phyloP scores from a whole-genome alignment of 2,113 vertebrate species.

The Nettapus auritus region DNA sequence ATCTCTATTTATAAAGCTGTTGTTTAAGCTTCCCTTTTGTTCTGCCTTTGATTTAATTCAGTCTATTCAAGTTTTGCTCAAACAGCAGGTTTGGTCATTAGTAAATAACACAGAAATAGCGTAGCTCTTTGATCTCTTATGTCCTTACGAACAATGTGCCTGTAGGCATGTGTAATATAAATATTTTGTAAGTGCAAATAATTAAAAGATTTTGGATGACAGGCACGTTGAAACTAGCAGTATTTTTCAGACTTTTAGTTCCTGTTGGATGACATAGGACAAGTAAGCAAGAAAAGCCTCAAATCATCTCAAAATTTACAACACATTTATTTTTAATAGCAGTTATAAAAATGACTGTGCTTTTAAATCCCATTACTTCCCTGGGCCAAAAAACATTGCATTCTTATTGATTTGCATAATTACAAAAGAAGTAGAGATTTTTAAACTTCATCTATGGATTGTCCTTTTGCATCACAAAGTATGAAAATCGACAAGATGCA shows the following conservation, averaged over 20 bases:
- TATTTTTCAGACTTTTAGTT: conserved; percentile 28
- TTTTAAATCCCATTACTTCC: not conserved
- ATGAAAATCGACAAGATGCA: not conserved
- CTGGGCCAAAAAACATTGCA: not conserved
- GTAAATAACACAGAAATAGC: conserved; percentile 32
- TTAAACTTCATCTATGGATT: not conserved
- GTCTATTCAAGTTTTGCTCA: conserved; percentile 44
- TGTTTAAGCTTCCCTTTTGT: conserved; percentile 41
- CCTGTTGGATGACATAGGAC: not conserved
- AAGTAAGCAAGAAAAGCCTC: conserved; percentile 16
- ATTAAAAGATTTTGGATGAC: conserved; percentile 50
- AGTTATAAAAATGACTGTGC: not conserved
- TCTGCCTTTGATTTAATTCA: conserved; percentile 45
- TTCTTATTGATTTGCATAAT: not conserved
- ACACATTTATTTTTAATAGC: not conserved
- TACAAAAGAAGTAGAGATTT: not conserved
- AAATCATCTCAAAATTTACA: conserved; percentile 9
- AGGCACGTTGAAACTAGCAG: conserved; percentile 34
- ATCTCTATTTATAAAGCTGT: conserved; percentile 19
- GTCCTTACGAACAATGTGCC: not conserved
- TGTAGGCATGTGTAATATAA: conserved; percentile 28
- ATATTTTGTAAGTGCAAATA: conserved; percentile 49
- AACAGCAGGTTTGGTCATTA: conserved; percentile 58
- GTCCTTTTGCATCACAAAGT: not conserved
- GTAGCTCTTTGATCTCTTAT: conserved; percentile 27